These are phyloP conservation scores for Prietella phreatophila DNA, from an alignment of 2,113 vertebrate species.

Conservation along the genomic window DNA sequence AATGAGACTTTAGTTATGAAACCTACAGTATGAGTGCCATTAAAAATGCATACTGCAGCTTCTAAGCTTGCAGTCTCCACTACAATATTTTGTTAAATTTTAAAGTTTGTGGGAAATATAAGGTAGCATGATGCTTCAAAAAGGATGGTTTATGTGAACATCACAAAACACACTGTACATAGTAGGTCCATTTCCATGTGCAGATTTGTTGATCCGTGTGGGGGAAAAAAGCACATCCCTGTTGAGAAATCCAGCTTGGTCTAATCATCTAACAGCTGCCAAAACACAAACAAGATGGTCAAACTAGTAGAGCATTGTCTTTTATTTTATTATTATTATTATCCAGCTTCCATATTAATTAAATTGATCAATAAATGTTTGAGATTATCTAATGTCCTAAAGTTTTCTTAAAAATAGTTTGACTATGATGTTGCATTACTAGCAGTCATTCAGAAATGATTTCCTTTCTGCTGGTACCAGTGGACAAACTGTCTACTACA, in stretches of 20 bases:
- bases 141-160: background rate
- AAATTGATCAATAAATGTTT: background rate
- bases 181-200: constrained; percentile 19
- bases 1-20: constrained; percentile 30
- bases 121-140: constrained; percentile 14
- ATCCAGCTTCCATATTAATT: background rate
- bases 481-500: background rate
- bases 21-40: constrained; percentile 12
- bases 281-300: background rate
- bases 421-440: background rate
- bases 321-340: no score
- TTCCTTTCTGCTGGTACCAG: background rate
- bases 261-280: background rate
- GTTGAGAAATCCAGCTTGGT: background rate
- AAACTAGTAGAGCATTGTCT: background rate
- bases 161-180: constrained; percentile 28
- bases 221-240: background rate
- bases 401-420: background rate
- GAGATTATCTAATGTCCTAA: background rate
- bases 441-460: background rate
- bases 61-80: constrained; percentile 27
- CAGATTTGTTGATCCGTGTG: constrained; percentile 37
- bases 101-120: background rate
- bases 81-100: background rate
- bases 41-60: constrained; percentile 13